Base-by-base conservation (phyloP, 2,888 invertebrate species). In the Drosophila kuntzei region DNA sequence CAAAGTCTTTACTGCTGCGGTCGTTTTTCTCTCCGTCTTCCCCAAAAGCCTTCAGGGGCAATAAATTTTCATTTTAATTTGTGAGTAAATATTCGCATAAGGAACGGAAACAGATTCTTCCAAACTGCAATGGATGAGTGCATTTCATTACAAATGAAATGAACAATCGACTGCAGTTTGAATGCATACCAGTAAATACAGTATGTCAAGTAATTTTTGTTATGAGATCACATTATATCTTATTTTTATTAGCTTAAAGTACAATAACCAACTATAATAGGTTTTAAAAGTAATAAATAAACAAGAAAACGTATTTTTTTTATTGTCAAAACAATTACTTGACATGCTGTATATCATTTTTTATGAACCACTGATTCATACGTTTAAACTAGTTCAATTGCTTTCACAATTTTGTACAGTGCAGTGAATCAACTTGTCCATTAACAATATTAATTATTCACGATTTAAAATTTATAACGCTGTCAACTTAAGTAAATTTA, bases 31-130 rank as follows among this genome's bases (percentile, higher is more conserved):
- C 57, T 25, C 61, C 41, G 59, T 34, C 57, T 44, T 20, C 41
- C 66, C 66, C 59, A 41, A 64, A 55, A 50, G 69, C 53, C 72
- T 66, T 54, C 60, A 60, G 65, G 46, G 55, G 65, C 53, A 67
- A 86, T 88, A 82, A 88, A 82, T 88, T 79, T 79, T 68, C 80
- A 79, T 88, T 88, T 88, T 82, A 79, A 82, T 88, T 86, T 86
- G 67, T 68, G 80, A 60, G 80, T 63, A 75, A 70, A 79, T 71
- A 79, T 82, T 69, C 65, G 65, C 79, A 79, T 65, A 65, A 62
- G 53, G 47, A 85, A 79, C 69, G 83, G 63, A 88, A 85, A 69
- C 57, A 57, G 22, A 61, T 61, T 69, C 25, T n/a, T 14, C 20
- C n/a, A 43, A 41, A 62, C 58, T 44, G 49, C 64, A 70, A 65